Evolutionary conservation across 2,888 invertebrate genomes (phyloP), one percentile per base, ranked within the genome.

Genomic region (Diaphora mendica): DNA sequence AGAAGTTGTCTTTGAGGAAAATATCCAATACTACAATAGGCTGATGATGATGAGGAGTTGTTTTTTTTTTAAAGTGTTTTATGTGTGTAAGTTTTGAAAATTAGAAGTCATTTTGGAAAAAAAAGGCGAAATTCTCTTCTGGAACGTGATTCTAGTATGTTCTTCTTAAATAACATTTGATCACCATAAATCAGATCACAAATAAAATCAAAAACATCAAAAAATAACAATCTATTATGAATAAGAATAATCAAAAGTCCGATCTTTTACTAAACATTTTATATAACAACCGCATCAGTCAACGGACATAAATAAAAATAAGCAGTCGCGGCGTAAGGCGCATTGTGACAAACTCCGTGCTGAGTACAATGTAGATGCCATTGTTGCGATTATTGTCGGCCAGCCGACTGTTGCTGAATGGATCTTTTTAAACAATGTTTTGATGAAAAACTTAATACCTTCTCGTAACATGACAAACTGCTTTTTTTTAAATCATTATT

Each of bases 401-500:
- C 74, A 70, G 74, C 80, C 72, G 78, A 77, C 84, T 85, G 81
- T 79, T 82, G 70, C 72, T 77, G 84, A 86, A 86, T 85, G 68
- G 81, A 35, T 67, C 77, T 83, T 77, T 84, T 83, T 82, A 81
- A 77, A 79, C 42, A 64, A 64, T 74, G 74, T 82, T 86, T 84
- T 88, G 84, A 88, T 88, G 87, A 88, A 84, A 87, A 89, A 86
- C 84, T 84, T 71, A 75, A 86, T 84, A 82, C 83, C 35, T 35
- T 35, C 35, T 78, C 67, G 73, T 73, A 72, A 69, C 77, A 65
- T 15, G 59, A 33, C 70, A 65, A 71, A 75, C 71, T 75, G 62
- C 69, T 23, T n/a, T 70, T 82, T 75, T 70, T 82, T 75, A 68
- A 67, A 74, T 75, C 68, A 48, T 5, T 20, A 5, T 48, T 48